phyloP scores from a whole-genome alignment of 2,888 invertebrate genomes.

The Hyles lineata region DNA sequence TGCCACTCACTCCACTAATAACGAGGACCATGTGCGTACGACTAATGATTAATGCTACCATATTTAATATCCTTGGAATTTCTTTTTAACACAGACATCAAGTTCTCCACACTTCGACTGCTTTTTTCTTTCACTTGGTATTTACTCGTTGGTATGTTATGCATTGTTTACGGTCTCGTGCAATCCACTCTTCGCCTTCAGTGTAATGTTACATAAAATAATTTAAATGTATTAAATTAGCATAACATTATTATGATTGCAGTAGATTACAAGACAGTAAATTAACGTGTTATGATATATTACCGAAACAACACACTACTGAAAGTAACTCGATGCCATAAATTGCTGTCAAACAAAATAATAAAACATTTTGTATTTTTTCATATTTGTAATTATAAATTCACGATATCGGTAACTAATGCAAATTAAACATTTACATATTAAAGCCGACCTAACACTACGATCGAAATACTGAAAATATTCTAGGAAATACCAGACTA shows the following conservation, averaged over 20 bases:
- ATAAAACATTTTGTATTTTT: too few species aligned
- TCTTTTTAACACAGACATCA: neutral
- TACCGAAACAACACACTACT: neutral
- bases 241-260: slow-evolving; percentile 10
- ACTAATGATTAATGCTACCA: neutral
- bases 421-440: neutral
- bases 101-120: neutral
- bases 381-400: too few species aligned
- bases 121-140: slow-evolving; percentile 10
- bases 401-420: neutral
- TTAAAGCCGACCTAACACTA: neutral
- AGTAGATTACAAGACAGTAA: too few species aligned
- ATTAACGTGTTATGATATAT: neutral
- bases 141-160: neutral
- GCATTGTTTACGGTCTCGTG: slow-evolving; percentile 13
- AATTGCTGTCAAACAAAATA: neutral
- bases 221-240: slow-evolving; percentile 6
- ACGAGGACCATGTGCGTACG: slow-evolving; percentile 4
- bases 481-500: neutral
- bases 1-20: slow-evolving; percentile 28
- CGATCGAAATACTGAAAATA: neutral
- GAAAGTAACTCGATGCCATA: neutral
- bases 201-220: slow-evolving; percentile 25
- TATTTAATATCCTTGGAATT: slow-evolving; percentile 6
- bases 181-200: slow-evolving; percentile 10